Evolutionary conservation across 2,113 vertebrate species (phyloP).

Genomic region (Percopsis transmontana): DNA sequence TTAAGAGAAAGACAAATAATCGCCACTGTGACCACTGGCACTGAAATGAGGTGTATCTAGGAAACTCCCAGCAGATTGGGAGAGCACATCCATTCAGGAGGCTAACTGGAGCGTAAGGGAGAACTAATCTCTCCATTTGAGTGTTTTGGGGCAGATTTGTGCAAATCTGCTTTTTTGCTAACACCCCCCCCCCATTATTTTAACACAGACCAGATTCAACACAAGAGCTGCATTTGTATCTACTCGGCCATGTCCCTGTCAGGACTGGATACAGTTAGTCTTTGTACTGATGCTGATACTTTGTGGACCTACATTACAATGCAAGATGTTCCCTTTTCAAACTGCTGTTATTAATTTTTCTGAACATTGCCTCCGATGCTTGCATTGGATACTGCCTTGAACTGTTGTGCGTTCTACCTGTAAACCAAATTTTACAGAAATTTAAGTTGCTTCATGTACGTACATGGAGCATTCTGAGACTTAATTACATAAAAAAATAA

Average conservation of each 20-base stretch:
- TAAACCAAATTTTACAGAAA: no score
- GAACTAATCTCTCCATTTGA: slow-evolving; percentile 92
- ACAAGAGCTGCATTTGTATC: slow-evolving; percentile 86
- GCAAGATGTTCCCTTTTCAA: no score
- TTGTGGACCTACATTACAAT: no score
- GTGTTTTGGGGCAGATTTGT: slow-evolving; percentile 91
- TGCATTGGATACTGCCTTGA: no score
- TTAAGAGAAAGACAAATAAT: slow-evolving; percentile 47
- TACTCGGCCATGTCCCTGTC: neutral
- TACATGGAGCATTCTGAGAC: no score
- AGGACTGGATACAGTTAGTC: no score
- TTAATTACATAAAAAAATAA: no score
- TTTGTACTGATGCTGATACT: no score
- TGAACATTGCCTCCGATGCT: no score
- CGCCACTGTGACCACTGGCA: slow-evolving; percentile 65
- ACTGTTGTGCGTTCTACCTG: no score
- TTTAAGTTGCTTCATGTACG: no score
- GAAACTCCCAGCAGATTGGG: slow-evolving; percentile 82
- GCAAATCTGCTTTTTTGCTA: slow-evolving; percentile 70
- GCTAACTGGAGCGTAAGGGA: slow-evolving; percentile 91
- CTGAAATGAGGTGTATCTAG: slow-evolving; percentile 83
- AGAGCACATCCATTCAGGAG: slow-evolving; percentile 85
- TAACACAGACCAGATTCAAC: slow-evolving; percentile 86
- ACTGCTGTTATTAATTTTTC: no score
- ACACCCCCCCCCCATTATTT: neutral